These are phyloP conservation scores for Neotoxoptera formosana DNA, from an alignment of 1,140 invertebrate species.

Conservation along the genomic window DNA sequence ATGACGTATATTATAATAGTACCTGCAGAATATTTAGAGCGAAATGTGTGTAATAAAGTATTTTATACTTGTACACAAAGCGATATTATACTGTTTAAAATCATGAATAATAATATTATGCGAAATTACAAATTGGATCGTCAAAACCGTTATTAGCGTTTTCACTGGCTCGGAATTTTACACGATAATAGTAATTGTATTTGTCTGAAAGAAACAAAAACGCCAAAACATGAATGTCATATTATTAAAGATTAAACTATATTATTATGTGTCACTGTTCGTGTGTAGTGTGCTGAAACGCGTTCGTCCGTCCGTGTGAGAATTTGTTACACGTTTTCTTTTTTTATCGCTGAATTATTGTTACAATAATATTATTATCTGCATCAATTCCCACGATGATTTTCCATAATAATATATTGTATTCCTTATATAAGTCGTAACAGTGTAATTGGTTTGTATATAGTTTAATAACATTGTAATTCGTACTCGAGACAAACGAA, in stretches of 20 bases:
- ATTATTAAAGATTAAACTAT: too few relatives aligned
- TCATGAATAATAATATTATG: not conserved
- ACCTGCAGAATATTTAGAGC: not conserved
- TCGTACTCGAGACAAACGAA: not conserved
- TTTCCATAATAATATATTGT: too few relatives aligned
- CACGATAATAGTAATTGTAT: not conserved
- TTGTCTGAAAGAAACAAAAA: not conserved
- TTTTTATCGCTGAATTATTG: too few relatives aligned
- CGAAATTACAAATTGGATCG: not conserved
- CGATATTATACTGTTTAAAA: not conserved
- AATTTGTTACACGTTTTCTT: too few relatives aligned
- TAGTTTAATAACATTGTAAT: not conserved
- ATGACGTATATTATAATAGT: not conserved
- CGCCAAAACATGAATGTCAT: not conserved
- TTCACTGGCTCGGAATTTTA: not conserved
- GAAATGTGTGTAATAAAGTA: not conserved
- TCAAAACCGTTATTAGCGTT: not conserved
- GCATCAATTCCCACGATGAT: too few relatives aligned
- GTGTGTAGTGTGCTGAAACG: too few relatives aligned
- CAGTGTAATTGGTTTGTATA: not conserved
- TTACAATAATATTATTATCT: too few relatives aligned
- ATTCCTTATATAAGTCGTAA: too few relatives aligned
- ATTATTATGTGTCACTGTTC: too few relatives aligned
- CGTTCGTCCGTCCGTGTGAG: too few relatives aligned
- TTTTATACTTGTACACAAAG: not conserved